Evolutionary conservation across 92 coral and sea anemone species (phyloP).

Genomic region (Paragorgia papillata): DNA sequence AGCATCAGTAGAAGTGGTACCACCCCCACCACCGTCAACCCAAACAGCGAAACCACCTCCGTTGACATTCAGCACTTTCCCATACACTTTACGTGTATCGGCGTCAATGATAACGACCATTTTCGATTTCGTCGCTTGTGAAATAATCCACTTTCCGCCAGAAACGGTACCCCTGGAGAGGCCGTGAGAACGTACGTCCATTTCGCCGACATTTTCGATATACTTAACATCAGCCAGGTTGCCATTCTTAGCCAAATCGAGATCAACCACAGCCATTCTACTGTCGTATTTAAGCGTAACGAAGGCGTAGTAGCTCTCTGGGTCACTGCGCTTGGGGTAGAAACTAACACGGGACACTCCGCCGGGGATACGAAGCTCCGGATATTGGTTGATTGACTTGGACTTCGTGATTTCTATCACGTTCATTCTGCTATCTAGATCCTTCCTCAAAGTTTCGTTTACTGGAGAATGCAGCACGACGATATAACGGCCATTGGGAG

Average conservation of each 20-base stretch:
- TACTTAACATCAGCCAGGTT: conserved; percentile 1
- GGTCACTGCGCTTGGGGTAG: conserved; percentile 9
- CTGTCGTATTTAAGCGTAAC: conserved; percentile 31
- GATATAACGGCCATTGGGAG: conserved; percentile 55
- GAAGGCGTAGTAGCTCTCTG: conserved; percentile 14
- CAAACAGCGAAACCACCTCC: conserved; percentile 34
- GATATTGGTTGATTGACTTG: neutral
- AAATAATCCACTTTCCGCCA: conserved; percentile 50
- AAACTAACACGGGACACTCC: conserved; percentile 53
- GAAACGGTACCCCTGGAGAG: conserved; percentile 21
- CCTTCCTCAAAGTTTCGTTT: conserved; percentile 23
- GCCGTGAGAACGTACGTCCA: conserved; percentile 17
- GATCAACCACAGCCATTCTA: conserved; percentile 61
- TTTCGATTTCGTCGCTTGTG: conserved; percentile 58
- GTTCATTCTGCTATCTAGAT: conserved; percentile 42
- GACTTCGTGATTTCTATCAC: conserved; percentile 22
- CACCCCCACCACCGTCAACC: conserved; percentile 1
- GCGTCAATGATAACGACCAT: conserved; percentile 56
- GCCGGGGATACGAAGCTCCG: conserved; percentile 40
- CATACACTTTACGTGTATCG: conserved; percentile 40
- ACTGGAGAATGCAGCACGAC: conserved; percentile 36
- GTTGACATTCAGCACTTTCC: conserved; percentile 46
- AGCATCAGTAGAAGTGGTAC: neutral
- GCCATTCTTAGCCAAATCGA: conserved; percentile 21
- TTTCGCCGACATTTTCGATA: conserved; percentile 21